phyloP scores from a whole-genome alignment of 2,113 vertebrate genomes.

The Pandion haliaetus region DNA sequence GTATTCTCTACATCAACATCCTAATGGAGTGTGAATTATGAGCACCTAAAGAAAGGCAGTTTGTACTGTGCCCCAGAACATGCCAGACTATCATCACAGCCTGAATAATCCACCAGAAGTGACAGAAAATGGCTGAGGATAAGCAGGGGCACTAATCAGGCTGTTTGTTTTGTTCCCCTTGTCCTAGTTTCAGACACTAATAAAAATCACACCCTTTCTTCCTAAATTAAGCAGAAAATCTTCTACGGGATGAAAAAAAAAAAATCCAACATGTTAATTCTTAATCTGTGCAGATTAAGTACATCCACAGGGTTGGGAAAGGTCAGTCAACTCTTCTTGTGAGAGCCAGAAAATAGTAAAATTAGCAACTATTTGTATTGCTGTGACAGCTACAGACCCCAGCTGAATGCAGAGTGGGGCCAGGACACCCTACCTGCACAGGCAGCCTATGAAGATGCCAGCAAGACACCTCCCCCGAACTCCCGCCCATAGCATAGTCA shows the following conservation, averaged over 20 bases:
- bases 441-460: not conserved
- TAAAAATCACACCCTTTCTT: slow-evolving; percentile 11
- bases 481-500: not conserved
- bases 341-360: not conserved
- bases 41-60: slow-evolving; percentile 46
- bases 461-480: not conserved
- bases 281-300: not conserved
- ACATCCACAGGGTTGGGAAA: not conserved
- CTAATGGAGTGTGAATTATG: slow-evolving; percentile 52
- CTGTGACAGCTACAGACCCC: not conserved
- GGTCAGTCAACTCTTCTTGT: not conserved
- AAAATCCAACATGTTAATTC: not conserved
- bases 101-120: slow-evolving; percentile 13
- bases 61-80: slow-evolving; percentile 36
- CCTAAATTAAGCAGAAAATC: slow-evolving; percentile 3
- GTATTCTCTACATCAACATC: not conserved
- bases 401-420: not conserved
- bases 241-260: not conserved
- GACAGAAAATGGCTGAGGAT: slow-evolving; percentile 30
- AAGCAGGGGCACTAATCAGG: slow-evolving; percentile 5
- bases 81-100: not conserved
- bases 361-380: not conserved
- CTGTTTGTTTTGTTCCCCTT: not conserved
- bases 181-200: slow-evolving; percentile 4
- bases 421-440: not conserved